These are phyloP conservation scores for Ambastaia sidthimunki DNA, from an alignment of 2,797 vertebrate genomes.

Conservation along the genomic window DNA sequence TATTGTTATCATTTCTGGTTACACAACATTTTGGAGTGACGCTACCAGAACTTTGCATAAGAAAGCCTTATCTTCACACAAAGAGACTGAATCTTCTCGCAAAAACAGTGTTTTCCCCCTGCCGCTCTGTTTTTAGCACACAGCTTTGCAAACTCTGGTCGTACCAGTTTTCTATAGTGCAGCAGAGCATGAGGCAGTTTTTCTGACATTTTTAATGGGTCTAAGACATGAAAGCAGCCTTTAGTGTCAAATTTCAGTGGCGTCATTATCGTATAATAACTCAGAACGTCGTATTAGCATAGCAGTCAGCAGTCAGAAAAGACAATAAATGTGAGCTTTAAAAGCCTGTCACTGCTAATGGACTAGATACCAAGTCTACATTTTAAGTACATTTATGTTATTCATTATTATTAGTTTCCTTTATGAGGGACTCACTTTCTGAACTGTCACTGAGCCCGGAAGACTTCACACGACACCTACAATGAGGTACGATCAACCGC, in stretches of 20 bases:
- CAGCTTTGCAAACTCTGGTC: background rate
- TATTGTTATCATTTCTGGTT: conserved; percentile 15
- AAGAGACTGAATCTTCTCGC: conserved; percentile 10
- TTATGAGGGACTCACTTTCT: conserved; percentile 9
- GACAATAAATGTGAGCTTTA: conserved; percentile 59
- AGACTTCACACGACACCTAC: conserved; percentile 6
- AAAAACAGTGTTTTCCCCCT: background rate
- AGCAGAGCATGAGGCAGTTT: background rate
- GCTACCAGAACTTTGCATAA: conserved; percentile 27
- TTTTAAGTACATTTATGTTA: conserved; percentile 53
- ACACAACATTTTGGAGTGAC: conserved; percentile 23
- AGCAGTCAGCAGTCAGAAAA: conserved; percentile 26
- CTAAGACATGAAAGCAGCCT: conserved; percentile 51
- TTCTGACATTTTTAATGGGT: conserved; percentile 48
- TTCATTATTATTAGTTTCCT: conserved; percentile 19
- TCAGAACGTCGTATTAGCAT: conserved; percentile 36
- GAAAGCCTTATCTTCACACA: conserved; percentile 43
- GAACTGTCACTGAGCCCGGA: background rate
- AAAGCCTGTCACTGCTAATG: conserved; percentile 61
- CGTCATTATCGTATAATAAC: conserved; percentile 69
- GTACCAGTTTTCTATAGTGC: conserved; percentile 30
- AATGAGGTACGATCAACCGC: background rate
- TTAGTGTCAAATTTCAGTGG: conserved; percentile 61
- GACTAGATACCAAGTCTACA: conserved; percentile 64
- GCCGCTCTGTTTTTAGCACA: background rate